Base-by-base conservation (phyloP, 2,888 invertebrate species). In the Galerucella calmariensis region DNA sequence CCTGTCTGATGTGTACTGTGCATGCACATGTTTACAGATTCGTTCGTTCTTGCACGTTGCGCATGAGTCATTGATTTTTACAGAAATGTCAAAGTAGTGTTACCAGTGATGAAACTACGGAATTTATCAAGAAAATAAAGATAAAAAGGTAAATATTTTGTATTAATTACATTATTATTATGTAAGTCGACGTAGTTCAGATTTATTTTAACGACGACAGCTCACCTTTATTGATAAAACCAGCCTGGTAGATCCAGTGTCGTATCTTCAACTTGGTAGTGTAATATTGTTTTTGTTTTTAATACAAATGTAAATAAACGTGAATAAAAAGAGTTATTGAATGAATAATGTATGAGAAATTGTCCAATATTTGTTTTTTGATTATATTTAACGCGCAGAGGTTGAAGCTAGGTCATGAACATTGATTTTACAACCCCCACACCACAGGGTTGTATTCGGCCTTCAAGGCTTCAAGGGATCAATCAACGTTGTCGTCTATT, bases 341-440 rank as follows among this genome's bases (percentile, higher is more conserved):
- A 63, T 63, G 16, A 65, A 46, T 46, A 46, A 46, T 65, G 11
- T 9, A 16, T 65, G 1, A 46, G 41, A 44, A 65, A 65, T 16
- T 65, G 20, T 11, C 16, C 3, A 6, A 14, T 46, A 20, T 46
- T 65, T 65, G 63, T 65, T 41, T 53, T 9, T 41, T 41, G 2
- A 41, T 46, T 41, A 24, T 53, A 61, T 35, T 68, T 69, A 74
- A 77, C 65, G 76, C 76, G 75, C 77, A 79, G 74, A 74, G 75
- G 75, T 77, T 74, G 74, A 75, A 75, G 76, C 75, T 77, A 81
- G 80, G 81, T 81, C 81, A 81, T 78, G 80, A 78, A 73, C 81
- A 80, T 81, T 80, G 81, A 81, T 81, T 81, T 81, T 81, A 69
- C 70, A 76, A 71, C 75, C 77, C 80, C 78, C 78, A 75, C 76